Evolutionary conservation across 2,113 vertebrate species (phyloP).

Genomic region (Dryoscopus gambensis): DNA sequence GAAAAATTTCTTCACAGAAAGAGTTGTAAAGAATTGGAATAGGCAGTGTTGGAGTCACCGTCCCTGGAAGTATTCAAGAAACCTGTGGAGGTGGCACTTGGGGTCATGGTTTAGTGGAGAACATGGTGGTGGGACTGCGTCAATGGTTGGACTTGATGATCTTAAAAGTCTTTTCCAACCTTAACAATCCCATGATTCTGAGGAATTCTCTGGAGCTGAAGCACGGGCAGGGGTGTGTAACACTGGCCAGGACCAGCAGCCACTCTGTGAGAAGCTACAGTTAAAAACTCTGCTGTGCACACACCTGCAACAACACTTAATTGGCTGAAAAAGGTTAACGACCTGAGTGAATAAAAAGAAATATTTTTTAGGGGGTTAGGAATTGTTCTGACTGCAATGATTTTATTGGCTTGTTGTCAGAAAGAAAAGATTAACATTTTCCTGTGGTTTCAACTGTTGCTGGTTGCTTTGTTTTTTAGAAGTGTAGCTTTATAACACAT

Average conservation of each 20-base stretch:
- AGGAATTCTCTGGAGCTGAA: not conserved
- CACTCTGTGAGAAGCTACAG: not conserved
- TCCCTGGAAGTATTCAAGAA: not conserved
- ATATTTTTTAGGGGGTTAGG: fast-evolving
- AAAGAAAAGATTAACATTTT: not conserved
- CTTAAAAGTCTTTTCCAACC: not conserved
- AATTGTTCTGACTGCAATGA: not conserved
- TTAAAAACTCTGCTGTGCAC: not conserved
- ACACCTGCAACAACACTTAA: not conserved
- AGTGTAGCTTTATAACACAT: not conserved
- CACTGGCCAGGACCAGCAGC: not conserved
- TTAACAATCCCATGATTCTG: not conserved
- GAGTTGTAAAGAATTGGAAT: not conserved
- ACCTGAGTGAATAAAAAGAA: not conserved
- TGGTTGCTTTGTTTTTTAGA: not conserved
- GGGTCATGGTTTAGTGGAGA: not conserved
- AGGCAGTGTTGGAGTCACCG: not conserved
- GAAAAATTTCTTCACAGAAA: not conserved
- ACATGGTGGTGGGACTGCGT: not conserved
- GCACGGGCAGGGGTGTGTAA: not conserved
- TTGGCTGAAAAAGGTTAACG: not conserved
- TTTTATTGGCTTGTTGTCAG: not conserved
- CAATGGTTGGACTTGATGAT: not conserved
- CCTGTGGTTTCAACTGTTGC: not conserved
- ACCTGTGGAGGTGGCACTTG: not conserved